Base-by-base conservation (phyloP, 37 sponge, comb jelly and placozoan species). In the Bolinopsis microptera region DNA sequence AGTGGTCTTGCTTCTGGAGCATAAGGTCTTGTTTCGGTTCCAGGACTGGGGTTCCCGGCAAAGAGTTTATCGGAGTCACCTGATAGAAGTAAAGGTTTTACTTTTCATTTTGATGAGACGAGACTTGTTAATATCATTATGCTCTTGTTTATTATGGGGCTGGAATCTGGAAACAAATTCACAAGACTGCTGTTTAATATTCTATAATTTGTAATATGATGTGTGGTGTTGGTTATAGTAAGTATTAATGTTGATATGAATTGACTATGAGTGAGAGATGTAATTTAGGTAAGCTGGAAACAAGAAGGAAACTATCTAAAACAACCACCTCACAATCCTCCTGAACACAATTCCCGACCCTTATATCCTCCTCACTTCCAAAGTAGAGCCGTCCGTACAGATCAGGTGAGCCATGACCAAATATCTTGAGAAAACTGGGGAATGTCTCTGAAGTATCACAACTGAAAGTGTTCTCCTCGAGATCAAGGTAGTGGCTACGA, bases 61-160 rank as follows among this genome's bases (percentile, higher is more conserved):
- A 40, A 33, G 90, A 33, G 90, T 40, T 86, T 8, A 86, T 41
- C 21, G 90, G 90, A 1, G 90, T 86, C 61, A 86, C 90, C 90
- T 86, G 90, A 27, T 35, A 28, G 76, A 67, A n/a, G n/a, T n/a
- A n/a, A n/a, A n/a, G n/a, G n/a, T n/a, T n/a, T n/a, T n/a, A n/a
- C n/a, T n/a, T n/a, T n/a, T n/a, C n/a, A n/a, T n/a, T n/a, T n/a
- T n/a, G n/a, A n/a, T n/a, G n/a, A n/a, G n/a, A n/a, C n/a, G n/a
- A n/a, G n/a, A n/a, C n/a, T n/a, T n/a, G n/a, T n/a, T n/a, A n/a
- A n/a, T n/a, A n/a, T n/a, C n/a, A n/a, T n/a, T n/a, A n/a, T n/a
- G n/a, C n/a, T n/a, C n/a, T n/a, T n/a, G n/a, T n/a, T n/a, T n/a
- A n/a, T n/a, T n/a, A n/a, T n/a, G n/a, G n/a, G n/a, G n/a, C n/a